A percentile compares a stretch with the other conserved stretches of the same genome.
phyloP scores from a whole-genome alignment of 2,113 vertebrate species.

The Eidolon helvum region DNA sequence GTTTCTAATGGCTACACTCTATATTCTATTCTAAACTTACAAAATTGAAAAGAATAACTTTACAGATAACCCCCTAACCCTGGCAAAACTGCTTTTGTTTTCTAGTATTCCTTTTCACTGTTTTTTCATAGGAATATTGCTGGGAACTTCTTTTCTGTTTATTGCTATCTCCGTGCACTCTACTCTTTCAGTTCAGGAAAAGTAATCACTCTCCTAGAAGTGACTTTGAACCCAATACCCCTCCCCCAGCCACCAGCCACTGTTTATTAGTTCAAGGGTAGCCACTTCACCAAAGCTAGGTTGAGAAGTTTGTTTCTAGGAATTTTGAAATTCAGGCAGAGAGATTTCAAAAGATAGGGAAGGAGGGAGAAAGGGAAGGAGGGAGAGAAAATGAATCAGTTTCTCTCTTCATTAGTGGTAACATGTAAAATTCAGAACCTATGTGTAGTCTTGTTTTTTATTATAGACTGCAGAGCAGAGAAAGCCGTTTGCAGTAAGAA shows the following conservation, averaged over 20 bases:
- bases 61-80: neutral
- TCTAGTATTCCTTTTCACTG: neutral
- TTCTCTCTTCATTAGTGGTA: neutral
- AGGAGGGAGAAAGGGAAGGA: neutral
- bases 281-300: neutral
- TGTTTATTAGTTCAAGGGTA: neutral
- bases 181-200: neutral
- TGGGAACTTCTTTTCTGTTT: neutral
- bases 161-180: neutral
- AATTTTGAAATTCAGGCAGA: neutral
- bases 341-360: conserved; percentile 33
- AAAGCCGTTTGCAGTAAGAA: neutral
- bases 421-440: neutral
- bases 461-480: neutral
- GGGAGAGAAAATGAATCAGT: neutral
- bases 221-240: neutral
- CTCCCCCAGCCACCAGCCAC: neutral
- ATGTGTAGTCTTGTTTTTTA: neutral
- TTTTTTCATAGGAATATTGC: neutral
- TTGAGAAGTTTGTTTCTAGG: neutral
- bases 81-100: neutral
- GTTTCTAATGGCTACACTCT: neutral
- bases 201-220: neutral
- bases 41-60: neutral
- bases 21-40: neutral